Evolutionary conservation across 2,797 vertebrate genomes (phyloP).

Genomic region (Halcyon smyrnensis): DNA sequence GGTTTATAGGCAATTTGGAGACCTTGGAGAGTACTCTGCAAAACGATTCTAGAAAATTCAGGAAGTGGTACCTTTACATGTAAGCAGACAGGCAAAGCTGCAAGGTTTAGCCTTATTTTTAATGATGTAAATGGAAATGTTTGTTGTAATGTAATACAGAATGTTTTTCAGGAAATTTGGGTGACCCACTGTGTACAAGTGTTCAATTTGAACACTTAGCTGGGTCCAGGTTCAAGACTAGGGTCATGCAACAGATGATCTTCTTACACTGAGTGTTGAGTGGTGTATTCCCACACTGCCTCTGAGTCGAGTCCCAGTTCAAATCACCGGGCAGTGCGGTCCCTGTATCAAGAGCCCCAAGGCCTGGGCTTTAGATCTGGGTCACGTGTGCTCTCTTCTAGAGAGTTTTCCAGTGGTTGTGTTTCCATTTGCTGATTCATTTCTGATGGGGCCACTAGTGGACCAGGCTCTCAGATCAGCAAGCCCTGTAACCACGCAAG

Average conservation of each 20-base stretch:
- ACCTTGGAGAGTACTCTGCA: neutral
- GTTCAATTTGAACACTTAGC: neutral
- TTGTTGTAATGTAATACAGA: neutral
- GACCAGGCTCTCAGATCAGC: neutral
- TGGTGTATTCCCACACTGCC: neutral
- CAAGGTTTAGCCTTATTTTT: neutral
- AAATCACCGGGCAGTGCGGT: neutral
- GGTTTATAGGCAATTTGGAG: neutral
- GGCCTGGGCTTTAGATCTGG: neutral
- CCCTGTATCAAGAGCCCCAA: neutral
- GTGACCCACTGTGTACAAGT: neutral
- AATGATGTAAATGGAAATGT: neutral
- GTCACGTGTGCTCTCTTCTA: neutral
- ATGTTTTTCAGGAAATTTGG: neutral
- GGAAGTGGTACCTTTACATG: neutral
- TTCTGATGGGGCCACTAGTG: neutral
- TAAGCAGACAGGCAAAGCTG: neutral
- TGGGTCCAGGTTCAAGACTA: neutral
- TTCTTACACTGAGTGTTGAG: neutral
- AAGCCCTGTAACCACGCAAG: neutral
- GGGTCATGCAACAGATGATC: neutral
- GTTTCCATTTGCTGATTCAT: neutral
- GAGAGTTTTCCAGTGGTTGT: neutral
- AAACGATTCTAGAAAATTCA: neutral
- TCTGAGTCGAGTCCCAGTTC: neutral